Conservation (phyloP, 2,797 vertebrate species). For the Taenioides sp. region DNA sequence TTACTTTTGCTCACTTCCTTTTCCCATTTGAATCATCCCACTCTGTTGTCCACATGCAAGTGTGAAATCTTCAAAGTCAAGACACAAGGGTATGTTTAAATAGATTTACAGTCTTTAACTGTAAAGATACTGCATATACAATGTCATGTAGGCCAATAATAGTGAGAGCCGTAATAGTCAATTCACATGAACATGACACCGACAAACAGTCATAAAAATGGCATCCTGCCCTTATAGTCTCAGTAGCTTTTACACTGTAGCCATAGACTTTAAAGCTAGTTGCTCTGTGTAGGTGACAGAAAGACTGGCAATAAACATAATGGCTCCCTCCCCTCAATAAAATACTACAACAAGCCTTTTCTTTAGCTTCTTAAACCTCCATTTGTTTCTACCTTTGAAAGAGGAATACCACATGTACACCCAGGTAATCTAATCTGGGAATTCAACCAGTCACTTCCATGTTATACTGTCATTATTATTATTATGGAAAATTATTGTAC, state of each 20-base stretch:
- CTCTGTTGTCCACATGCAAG: neutral
- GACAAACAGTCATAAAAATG: constrained; percentile 36
- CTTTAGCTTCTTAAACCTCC: constrained; percentile 1
- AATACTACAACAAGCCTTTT: constrained; percentile 1
- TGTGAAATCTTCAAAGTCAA: constrained; percentile 5
- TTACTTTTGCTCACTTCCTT: constrained; percentile 6
- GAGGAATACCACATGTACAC: constrained; percentile 40
- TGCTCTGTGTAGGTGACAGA: constrained; percentile 53
- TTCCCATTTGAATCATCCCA: neutral
- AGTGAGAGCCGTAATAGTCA: neutral
- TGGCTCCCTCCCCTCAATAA: constrained; percentile 19
- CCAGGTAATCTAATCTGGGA: constrained; percentile 41
- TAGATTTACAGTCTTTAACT: neutral
- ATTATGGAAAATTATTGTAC: constrained; percentile 26
- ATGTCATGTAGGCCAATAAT: neutral
- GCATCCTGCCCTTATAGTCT: constrained; percentile 57
- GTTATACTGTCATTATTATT: constrained; percentile 7
- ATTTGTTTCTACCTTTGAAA: constrained; percentile 12
- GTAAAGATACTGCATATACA: neutral
- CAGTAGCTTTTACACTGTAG: constrained; percentile 66
- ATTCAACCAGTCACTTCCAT: constrained; percentile 17
- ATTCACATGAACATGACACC: constrained; percentile 23
- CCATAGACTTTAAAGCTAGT: constrained; percentile 51
- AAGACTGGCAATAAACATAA: constrained; percentile 37
- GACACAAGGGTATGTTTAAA: neutral